phyloP scores from a whole-genome alignment of 2,797 vertebrate species.

The Cetoscarus ocellatus region DNA sequence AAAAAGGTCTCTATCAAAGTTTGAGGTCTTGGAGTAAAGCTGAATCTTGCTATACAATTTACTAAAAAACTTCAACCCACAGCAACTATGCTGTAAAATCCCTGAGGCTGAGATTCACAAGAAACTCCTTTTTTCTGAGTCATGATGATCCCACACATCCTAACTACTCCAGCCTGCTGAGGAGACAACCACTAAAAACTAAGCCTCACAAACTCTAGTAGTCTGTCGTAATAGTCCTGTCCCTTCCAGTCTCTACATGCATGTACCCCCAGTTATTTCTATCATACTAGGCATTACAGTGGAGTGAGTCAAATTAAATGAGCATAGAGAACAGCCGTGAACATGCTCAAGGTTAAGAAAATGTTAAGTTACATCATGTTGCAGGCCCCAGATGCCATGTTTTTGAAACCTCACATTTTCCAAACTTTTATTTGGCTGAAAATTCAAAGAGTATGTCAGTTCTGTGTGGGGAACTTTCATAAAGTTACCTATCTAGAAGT shows the following conservation, averaged over 20 bases:
- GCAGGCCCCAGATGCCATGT: no score
- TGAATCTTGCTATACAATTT: conserved; percentile 17
- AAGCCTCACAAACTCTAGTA: conserved; percentile 1
- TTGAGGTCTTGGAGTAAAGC: not conserved
- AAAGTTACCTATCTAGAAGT: no score
- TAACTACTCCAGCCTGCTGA: not conserved
- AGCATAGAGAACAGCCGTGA: conserved; percentile 18
- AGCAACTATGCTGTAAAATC: not conserved
- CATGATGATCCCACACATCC: conserved; percentile 20
- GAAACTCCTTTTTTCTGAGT: conserved; percentile 4
- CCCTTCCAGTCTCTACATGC: conserved; percentile 28
- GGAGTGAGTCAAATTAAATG: conserved; percentile 42
- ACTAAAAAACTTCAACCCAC: conserved; percentile 8
- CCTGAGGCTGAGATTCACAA: conserved; percentile 8
- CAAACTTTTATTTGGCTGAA: no score
- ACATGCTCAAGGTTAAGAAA: not conserved
- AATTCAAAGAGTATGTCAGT: no score
- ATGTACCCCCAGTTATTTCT: conserved; percentile 55
- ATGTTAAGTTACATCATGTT: no score
- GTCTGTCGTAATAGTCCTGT: conserved; percentile 32
- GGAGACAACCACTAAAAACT: not conserved
- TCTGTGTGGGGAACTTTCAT: no score
- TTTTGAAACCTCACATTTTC: no score
- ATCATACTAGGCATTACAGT: conserved; percentile 42
- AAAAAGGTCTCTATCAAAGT: not conserved